Percentiles rank a stretch among this genome's conserved stretches.
Conservation (phyloP, 1,140 invertebrate species). For the Adoxophyes honmai region DNA sequence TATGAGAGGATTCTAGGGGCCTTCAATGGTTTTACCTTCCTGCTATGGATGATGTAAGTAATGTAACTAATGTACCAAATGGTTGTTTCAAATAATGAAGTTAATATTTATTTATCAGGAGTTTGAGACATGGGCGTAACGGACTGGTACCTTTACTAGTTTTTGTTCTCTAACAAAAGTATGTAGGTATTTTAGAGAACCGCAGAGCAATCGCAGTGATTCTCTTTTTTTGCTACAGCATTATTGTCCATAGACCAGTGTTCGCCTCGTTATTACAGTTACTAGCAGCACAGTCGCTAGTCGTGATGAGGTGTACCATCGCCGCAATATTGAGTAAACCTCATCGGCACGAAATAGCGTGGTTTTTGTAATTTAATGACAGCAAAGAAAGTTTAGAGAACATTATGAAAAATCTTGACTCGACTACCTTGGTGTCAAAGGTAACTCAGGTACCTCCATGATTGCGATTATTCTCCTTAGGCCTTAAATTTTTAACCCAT, state of each 20-base stretch:
- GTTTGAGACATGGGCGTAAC: too few species aligned
- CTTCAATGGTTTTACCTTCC: slow-evolving; percentile 15
- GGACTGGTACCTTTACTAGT: too few species aligned
- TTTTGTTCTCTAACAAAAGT: too few species aligned
- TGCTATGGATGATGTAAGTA: slow-evolving; percentile 3
- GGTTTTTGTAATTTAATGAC: slow-evolving; percentile 22
- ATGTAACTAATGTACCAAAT: too few species aligned
- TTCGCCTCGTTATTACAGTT: slow-evolving; percentile 33
- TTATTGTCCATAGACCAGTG: slow-evolving; percentile 14
- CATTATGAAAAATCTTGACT: background rate
- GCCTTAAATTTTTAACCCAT: too few species aligned
- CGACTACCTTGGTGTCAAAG: too few species aligned
- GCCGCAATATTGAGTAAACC: slow-evolving; percentile 38
- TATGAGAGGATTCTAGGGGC: slow-evolving; percentile 9
- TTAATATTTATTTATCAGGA: too few species aligned
- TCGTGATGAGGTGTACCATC: slow-evolving; percentile 42
- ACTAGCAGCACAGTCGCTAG: slow-evolving; percentile 26
- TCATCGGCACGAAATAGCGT: slow-evolving; percentile 23
- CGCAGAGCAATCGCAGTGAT: slow-evolving; percentile 23
- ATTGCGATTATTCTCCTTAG: too few species aligned
- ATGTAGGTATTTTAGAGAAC: slow-evolving; percentile 16
- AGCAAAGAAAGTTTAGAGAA: slow-evolving; percentile 10
- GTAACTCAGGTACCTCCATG: too few species aligned
- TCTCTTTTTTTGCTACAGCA: slow-evolving; percentile 23
- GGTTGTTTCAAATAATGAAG: too few species aligned